Evolutionary conservation across 2,888 invertebrate genomes (phyloP), one percentile per base, ranked within the genome.

Genomic region (Aphodius granarius): DNA sequence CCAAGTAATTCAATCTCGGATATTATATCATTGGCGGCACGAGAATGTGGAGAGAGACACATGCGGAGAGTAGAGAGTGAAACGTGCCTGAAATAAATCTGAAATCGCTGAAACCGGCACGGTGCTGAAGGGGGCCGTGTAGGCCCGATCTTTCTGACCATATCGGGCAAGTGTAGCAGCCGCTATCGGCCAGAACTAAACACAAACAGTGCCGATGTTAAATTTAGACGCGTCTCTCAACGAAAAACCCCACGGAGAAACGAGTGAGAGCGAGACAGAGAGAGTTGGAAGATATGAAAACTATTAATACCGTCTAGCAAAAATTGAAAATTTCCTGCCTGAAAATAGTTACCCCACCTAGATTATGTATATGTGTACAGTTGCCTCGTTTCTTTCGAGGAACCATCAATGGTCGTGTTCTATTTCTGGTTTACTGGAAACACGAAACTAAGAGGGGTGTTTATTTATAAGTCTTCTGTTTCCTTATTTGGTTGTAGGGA

Each of bases 241-340:
- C n/a, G n/a, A n/a, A 43, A 43, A 68, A 68, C 68, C 68, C 68
- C 20, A 43, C 43, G 43, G 43, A 68, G 16, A 66, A 19, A 22
- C 68, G 16, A n/a, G n/a, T 68, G 20, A 68, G 21, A 68, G 20
- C 68, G n/a, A 68, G 5, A 68, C n/a, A 19, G 68, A n/a, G n/a
- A 20, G 68, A 22, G 20, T 21, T 68, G 22, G 22, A 68, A 68
- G 20, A 68, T n/a, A 65, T 65, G 65, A 19, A 75, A 75, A 77
- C 77, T 77, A 77, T 77, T 77, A 74, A 77, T 77, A 77, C 21
- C 65, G 66, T 21, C 72, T 63, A 75, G 77, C 77, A 75, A 77
- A 77, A 77, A 77, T 73, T 75, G 68, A 63, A 74, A 75, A 68
- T 74, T 77, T 77, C 75, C 74, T 74, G 74, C 71, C 77, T 74